Percentiles rank a stretch among this genome's conserved stretches.
Conservation (phyloP, 2,888 invertebrate genomes). For the Chrysotoxum bicinctum region DNA sequence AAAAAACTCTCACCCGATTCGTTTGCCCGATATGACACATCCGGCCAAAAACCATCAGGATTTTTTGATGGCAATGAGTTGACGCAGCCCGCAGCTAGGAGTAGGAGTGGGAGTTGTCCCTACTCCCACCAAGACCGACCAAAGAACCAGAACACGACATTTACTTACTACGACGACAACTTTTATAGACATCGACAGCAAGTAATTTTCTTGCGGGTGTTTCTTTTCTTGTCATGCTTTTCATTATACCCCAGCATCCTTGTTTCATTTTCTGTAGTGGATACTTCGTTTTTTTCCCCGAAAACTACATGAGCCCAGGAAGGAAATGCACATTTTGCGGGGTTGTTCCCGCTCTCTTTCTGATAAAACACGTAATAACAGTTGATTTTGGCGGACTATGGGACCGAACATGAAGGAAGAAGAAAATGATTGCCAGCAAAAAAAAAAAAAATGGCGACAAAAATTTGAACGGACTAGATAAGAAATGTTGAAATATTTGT, state of each 20-base stretch:
- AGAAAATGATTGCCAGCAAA: conserved; percentile 56
- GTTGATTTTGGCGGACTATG: conserved; percentile 65
- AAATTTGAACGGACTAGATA: conserved; percentile 65
- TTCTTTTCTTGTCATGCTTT: conserved; percentile 68
- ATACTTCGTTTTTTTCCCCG: background rate
- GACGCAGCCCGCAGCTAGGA: background rate
- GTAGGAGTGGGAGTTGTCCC: background rate
- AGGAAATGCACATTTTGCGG: conserved; percentile 68
- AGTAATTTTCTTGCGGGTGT: conserved; percentile 72
- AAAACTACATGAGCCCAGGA: conserved; percentile 47
- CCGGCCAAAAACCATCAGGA: conserved; percentile 56
- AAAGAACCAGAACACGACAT: background rate
- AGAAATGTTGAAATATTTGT: conserved; percentile 40
- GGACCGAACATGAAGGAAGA: conserved; percentile 41
- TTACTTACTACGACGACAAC: conserved; percentile 13
- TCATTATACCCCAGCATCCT: conserved; percentile 61
- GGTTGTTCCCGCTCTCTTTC: background rate
- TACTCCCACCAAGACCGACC: background rate
- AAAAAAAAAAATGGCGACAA: conserved; percentile 17
- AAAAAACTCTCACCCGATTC: background rate
- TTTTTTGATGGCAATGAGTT: conserved; percentile 27
- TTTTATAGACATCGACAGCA: conserved; percentile 60
- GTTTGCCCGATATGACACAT: conserved; percentile 23
- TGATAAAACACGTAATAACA: conserved; percentile 71
- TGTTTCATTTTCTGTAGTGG: conserved; percentile 45